These are phyloP conservation scores for Cerastis rubricosa DNA, from an alignment of 2,888 invertebrate genomes.

Conservation along the genomic window DNA sequence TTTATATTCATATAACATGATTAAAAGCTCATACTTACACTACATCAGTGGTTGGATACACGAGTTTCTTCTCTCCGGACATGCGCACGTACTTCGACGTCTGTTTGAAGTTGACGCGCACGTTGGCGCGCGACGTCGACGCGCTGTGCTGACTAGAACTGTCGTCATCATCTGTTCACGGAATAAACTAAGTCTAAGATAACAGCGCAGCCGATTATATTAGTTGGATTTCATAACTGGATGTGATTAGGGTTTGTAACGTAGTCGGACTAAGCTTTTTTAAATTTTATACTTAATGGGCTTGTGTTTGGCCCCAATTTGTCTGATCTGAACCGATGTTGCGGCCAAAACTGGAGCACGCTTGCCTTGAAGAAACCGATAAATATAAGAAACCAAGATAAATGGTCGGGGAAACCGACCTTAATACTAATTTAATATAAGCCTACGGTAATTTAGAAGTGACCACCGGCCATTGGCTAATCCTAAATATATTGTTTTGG, in stretches of 20 bases:
- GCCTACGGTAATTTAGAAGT: no score
- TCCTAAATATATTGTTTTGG: no score
- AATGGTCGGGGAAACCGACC: no score
- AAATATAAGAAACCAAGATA: no score
- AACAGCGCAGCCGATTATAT: neutral
- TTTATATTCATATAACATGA: no score
- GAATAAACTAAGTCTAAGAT: neutral
- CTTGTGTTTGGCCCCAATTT: no score
- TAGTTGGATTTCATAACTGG: neutral
- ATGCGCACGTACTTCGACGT: conserved; percentile 91
- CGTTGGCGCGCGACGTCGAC: conserved; percentile 87
- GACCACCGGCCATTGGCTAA: no score
- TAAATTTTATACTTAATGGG: no score
- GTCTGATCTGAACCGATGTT: no score
- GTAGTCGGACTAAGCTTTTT: neutral
- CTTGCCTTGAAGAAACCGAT: no score
- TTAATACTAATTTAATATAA: no score
- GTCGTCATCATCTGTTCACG: conserved; percentile 74
- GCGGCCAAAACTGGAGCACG: no score
- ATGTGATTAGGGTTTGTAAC: neutral
- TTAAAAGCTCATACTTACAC: conserved; percentile 85
- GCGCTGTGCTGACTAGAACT: conserved; percentile 68
- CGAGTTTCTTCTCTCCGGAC: conserved; percentile 90
- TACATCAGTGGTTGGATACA: conserved; percentile 92
- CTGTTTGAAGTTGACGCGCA: conserved; percentile 93